Evolutionary conservation across 2,113 vertebrate genomes (phyloP).

Genomic region (Jacana jacana): DNA sequence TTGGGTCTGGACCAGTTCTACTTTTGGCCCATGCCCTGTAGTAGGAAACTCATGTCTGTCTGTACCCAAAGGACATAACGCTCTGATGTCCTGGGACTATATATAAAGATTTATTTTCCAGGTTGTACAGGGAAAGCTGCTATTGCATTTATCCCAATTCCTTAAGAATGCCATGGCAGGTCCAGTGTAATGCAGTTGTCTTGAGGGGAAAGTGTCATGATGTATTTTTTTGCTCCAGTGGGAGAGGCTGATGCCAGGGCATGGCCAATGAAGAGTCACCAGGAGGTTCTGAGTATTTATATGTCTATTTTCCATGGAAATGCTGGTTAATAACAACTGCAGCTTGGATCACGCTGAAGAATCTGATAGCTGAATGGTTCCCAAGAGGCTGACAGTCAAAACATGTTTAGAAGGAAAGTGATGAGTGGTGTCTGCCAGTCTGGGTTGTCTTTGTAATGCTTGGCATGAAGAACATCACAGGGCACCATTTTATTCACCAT

Average conservation of each 20-base stretch:
- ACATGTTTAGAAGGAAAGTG: background rate
- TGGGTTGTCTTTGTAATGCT: background rate
- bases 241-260: background rate
- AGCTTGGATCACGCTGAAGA: background rate
- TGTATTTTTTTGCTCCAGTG: background rate
- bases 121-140: background rate
- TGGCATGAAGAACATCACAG: background rate
- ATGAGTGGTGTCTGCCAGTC: background rate
- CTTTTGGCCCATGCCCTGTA: background rate
- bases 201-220: background rate
- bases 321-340: background rate
- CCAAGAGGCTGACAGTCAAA: background rate
- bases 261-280: background rate
- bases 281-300: background rate
- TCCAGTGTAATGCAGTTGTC: background rate
- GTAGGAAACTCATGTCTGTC: background rate
- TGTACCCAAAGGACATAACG: too few relatives aligned
- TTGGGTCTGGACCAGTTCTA: background rate
- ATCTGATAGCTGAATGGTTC: background rate
- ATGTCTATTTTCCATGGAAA: background rate
- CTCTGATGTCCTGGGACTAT: background rate
- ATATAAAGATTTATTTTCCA: background rate
- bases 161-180: background rate
- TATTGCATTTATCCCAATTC: background rate
- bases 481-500: background rate